Conservation (phyloP, 2,888 invertebrate genomes). For the Tanypteryx hageni region DNA sequence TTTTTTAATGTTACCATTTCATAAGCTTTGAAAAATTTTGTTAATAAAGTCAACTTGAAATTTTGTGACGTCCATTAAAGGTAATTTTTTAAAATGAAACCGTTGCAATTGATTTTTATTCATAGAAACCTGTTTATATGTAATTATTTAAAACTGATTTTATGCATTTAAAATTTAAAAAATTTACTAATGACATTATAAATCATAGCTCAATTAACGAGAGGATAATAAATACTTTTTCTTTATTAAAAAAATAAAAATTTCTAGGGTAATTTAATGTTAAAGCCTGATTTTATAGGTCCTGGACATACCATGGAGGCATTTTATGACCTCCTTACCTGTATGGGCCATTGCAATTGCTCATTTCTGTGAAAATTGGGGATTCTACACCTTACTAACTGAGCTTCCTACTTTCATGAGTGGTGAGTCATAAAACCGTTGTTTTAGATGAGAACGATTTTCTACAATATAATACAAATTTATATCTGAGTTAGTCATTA, state of each 20-base stretch:
- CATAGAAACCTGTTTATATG: no score
- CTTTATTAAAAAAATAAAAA: not conserved
- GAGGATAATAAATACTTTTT: not conserved
- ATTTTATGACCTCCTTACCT: conserved; percentile 72
- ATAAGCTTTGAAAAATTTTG: no score
- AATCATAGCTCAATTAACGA: no score
- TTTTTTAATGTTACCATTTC: no score
- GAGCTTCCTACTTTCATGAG: conserved; percentile 74
- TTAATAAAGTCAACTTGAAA: no score
- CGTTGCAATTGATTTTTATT: no score
- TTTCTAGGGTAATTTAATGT: not conserved
- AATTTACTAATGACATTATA: no score
- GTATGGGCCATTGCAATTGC: conserved; percentile 74
- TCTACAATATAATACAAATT: not conserved
- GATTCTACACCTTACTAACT: conserved; percentile 75
- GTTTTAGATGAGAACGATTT: no score
- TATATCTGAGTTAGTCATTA: not conserved
- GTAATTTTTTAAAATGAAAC: no score
- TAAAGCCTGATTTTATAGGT: not conserved
- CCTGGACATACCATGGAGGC: conserved; percentile 72
- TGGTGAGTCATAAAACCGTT: conserved; percentile 70
- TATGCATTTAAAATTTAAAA: no score
- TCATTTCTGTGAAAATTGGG: conserved; percentile 75
- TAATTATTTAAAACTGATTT: no score
- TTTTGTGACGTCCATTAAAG: no score